Percentiles rank a stretch among this genome's conserved stretches.
These are phyloP conservation scores for Melanostoma scalare DNA, from an alignment of 2,888 invertebrate species.

Conservation along the genomic window DNA sequence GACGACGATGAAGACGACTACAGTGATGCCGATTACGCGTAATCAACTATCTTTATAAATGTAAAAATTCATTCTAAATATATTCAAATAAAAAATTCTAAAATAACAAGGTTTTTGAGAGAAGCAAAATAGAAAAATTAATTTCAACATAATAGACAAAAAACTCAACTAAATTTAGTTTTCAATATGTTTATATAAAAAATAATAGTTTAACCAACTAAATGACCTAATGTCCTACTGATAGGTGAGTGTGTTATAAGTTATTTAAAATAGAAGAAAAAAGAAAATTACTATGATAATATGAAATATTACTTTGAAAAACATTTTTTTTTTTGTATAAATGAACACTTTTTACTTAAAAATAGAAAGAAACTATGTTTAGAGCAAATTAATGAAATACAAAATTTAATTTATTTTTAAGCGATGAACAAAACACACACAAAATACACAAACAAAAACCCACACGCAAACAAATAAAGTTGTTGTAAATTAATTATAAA, in stretches of 20 bases:
- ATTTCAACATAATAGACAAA: constrained; percentile 24
- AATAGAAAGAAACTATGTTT: constrained; percentile 44
- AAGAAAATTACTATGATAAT: constrained; percentile 39
- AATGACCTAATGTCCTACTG: constrained; percentile 42
- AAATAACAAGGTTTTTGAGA: constrained; percentile 26
- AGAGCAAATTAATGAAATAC: constrained; percentile 61
- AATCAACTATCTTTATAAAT: constrained; percentile 39
- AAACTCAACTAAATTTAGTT: constrained; percentile 51
- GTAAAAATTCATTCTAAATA: constrained; percentile 37
- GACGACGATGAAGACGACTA: constrained; percentile 86
- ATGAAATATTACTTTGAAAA: constrained; percentile 38
- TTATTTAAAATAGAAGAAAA: constrained; percentile 34
- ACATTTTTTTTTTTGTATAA: constrained; percentile 59
- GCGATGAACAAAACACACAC: constrained; percentile 65
- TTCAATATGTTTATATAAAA: constrained; percentile 46
- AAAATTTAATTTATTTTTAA: constrained; percentile 62
- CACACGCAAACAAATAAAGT: constrained; percentile 43
- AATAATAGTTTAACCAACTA: constrained; percentile 25
- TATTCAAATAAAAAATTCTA: constrained; percentile 27
- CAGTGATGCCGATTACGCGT: constrained; percentile 84
- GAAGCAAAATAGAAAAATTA: constrained; percentile 14
- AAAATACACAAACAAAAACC: constrained; percentile 45
- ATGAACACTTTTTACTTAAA: constrained; percentile 54
- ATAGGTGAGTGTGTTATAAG: constrained; percentile 62
- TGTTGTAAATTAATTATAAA: constrained; percentile 41